Evolutionary conservation across 2,888 invertebrate genomes (phyloP).

Genomic region (Pardosa pseudoannulata): DNA sequence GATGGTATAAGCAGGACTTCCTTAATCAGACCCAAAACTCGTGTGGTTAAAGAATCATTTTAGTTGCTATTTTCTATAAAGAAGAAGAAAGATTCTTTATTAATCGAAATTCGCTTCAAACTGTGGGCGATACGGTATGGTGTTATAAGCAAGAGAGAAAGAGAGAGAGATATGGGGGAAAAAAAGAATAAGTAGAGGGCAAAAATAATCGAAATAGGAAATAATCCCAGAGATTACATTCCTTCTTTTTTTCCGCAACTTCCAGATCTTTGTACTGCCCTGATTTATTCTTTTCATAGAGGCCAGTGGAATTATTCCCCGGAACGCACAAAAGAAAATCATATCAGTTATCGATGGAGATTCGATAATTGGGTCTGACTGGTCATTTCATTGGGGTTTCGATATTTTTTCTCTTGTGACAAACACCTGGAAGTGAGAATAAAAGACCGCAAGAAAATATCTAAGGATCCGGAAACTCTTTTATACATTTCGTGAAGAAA

Average conservation of each 20-base stretch:
- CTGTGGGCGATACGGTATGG: background rate
- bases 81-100: background rate
- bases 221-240: constrained; percentile 5
- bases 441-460: background rate
- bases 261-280: background rate
- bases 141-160: background rate
- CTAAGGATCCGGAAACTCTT: background rate
- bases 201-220: constrained; percentile 8
- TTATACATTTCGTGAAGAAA: background rate
- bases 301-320: constrained; percentile 43
- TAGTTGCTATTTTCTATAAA: background rate
- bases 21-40: too few species aligned
- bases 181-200: background rate
- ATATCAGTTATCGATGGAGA: constrained; percentile 66
- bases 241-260: background rate
- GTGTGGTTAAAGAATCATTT: background rate
- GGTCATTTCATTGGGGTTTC: constrained; percentile 22
- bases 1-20: too few species aligned
- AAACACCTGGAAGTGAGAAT: background rate
- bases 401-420: constrained; percentile 7
- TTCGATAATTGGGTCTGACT: constrained; percentile 56
- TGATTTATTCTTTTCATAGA: constrained; percentile 64
- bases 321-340: constrained; percentile 37
- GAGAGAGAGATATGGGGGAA: too few species aligned
- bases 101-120: background rate